phyloP scores from a whole-genome alignment of 2,113 vertebrate species.

The Sinosuthora webbiana region DNA sequence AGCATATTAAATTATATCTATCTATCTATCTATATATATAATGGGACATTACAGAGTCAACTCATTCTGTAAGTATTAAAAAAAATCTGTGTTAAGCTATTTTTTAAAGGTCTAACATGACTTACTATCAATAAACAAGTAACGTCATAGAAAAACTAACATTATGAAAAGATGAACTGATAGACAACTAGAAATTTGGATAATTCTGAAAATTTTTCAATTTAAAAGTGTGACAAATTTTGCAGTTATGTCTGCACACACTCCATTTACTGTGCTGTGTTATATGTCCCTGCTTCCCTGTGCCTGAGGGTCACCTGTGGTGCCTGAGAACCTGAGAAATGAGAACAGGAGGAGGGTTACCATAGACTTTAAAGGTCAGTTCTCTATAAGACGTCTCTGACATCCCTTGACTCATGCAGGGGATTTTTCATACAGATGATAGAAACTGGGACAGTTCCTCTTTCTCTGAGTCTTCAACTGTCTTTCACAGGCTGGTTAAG shows the following conservation, averaged over 20 bases:
- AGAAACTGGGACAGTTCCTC: not conserved
- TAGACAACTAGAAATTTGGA: not conserved
- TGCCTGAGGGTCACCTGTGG: not conserved
- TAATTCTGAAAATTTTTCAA: not conserved
- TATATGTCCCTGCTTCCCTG: rapidly evolving
- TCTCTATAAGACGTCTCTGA: not conserved
- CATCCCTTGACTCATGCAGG: not conserved
- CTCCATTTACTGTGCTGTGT: not conserved
- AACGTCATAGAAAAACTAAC: not conserved
- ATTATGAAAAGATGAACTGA: not conserved
- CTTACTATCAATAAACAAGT: not conserved
- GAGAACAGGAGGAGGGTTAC: not conserved
- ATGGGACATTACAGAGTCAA: not conserved
- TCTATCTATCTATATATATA: too few species aligned
- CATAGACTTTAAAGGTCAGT: not conserved
- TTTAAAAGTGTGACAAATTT: not conserved
- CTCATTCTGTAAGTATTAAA: not conserved
- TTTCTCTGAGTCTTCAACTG: not conserved
- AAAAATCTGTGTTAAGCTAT: not conserved
- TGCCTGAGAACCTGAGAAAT: not conserved
- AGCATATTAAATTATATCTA: too few species aligned
- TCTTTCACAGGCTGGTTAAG: not conserved
- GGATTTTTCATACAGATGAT: not conserved
- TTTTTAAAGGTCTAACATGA: not conserved
- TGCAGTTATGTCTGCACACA: not conserved